A percentile compares a stretch with the other conserved stretches of the same genome.
Evolutionary conservation across 2,888 invertebrate genomes (phyloP).

Genomic region (Scaptodrosophila latifasciaeformis): DNA sequence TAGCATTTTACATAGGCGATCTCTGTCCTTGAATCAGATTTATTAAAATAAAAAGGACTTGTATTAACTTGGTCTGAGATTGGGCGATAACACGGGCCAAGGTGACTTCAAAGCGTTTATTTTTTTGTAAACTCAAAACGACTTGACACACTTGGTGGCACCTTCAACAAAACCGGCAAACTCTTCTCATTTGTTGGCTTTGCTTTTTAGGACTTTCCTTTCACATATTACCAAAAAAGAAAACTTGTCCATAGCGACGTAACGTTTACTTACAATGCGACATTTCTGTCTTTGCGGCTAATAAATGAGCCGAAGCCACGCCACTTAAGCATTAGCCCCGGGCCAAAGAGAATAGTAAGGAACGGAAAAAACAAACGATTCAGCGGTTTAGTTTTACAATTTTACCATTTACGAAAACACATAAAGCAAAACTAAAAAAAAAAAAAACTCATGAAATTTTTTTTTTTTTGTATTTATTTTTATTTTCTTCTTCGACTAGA

Average conservation of each 20-base stretch:
- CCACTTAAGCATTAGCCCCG: constrained; percentile 48
- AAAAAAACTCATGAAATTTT: constrained; percentile 14
- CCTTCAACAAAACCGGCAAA: neutral
- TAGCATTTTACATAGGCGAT: constrained; percentile 13
- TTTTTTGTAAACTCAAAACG: neutral
- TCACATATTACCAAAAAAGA: constrained; percentile 27
- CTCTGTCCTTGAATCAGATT: no score
- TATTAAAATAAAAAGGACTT: no score
- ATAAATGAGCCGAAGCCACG: constrained; percentile 55
- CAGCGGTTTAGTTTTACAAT: constrained; percentile 52
- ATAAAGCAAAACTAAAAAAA: constrained; percentile 16
- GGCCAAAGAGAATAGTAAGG: neutral
- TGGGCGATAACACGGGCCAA: no score
- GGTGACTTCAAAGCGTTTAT: neutral
- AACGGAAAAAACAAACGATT: constrained; percentile 30
- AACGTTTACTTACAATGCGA: constrained; percentile 30
- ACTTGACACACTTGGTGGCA: constrained; percentile 5
- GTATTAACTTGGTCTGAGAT: no score
- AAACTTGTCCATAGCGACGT: constrained; percentile 8
- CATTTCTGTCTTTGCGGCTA: constrained; percentile 30
- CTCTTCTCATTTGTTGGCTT: neutral
- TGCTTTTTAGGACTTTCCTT: no score
- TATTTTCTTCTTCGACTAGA: constrained; percentile 77
- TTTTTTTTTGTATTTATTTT: constrained; percentile 17
- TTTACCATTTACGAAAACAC: constrained; percentile 19